A percentile compares a stretch with the other conserved stretches of the same genome.
Conservation (phyloP, 2,797 vertebrate species). For the Sitta carolinensis region DNA sequence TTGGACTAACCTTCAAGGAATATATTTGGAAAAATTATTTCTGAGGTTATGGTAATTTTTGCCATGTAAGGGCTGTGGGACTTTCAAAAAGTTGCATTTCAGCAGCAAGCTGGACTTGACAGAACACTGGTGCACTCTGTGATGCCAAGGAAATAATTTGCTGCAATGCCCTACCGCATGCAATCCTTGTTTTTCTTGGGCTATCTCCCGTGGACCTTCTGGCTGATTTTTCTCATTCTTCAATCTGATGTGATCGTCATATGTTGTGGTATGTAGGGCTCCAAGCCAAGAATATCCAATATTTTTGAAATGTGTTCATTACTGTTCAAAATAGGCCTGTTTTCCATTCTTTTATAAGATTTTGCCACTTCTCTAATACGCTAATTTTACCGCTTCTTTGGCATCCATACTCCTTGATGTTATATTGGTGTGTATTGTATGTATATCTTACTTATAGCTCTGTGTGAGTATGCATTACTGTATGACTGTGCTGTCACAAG, state of each 20-base stretch:
- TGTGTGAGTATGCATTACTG: neutral
- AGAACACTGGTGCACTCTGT: neutral
- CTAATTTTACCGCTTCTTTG: slow-evolving; percentile 10
- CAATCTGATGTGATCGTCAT: neutral
- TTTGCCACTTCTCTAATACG: neutral
- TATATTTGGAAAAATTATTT: neutral
- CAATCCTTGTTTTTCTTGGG: neutral
- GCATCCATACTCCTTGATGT: neutral
- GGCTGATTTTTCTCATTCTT: neutral
- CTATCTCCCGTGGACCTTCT: neutral
- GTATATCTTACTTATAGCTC: neutral
- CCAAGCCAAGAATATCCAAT: slow-evolving; percentile 12
- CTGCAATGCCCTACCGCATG: neutral
- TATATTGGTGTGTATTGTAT: neutral
- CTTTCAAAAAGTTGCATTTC: neutral
- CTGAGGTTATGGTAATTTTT: neutral
- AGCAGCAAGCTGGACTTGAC: neutral
- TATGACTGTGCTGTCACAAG: neutral
- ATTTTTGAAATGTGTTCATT: slow-evolving; percentile 22
- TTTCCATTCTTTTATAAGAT: slow-evolving; percentile 9
- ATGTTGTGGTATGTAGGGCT: neutral
- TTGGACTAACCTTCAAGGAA: neutral
- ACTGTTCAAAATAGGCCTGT: slow-evolving; percentile 23
- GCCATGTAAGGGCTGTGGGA: neutral
- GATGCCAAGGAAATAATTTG: neutral